A percentile compares a stretch with the other conserved stretches of the same genome.
These are phyloP conservation scores for Tadarida brasiliensis DNA, from an alignment of 2,797 vertebrate genomes.

Conservation along the genomic window DNA sequence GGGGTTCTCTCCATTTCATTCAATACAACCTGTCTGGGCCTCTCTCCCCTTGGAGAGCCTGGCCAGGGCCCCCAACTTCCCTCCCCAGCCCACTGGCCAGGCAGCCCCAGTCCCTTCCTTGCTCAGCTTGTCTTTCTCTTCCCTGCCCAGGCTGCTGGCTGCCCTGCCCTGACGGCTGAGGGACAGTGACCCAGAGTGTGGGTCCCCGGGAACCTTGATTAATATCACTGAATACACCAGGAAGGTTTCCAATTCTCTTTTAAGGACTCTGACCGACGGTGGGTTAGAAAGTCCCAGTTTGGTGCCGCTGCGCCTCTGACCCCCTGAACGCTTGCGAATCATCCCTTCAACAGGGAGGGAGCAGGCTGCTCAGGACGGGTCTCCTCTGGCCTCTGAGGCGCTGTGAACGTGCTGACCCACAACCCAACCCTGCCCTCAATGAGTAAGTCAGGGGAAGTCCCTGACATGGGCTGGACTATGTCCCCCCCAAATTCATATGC, in stretches of 20 bases:
- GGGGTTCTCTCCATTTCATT: neutral
- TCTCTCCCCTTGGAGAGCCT: neutral
- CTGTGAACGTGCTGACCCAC: neutral
- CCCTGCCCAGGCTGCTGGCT: neutral
- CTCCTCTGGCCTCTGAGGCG: neutral
- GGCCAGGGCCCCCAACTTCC: neutral
- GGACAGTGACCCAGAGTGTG: neutral
- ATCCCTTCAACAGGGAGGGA: neutral
- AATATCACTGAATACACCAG: neutral
- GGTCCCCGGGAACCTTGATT: neutral
- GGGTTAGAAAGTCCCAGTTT: neutral
- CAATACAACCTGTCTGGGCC: neutral
- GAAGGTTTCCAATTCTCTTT: neutral
- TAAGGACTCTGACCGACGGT: neutral
- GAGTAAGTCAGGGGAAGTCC: neutral
- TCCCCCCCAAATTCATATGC: neutral
- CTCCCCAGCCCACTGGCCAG: neutral
- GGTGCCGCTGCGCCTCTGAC: neutral
- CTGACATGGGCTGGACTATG: neutral
- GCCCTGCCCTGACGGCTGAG: neutral
- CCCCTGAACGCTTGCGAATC: neutral
- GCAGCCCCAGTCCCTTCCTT: no score
- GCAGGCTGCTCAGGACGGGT: neutral
- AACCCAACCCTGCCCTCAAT: neutral
- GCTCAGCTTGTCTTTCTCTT: neutral